A percentile compares a stretch with the other conserved stretches of the same genome.
Conservation (phyloP, 1,140 invertebrate species). For the Zelostemma sp. region DNA sequence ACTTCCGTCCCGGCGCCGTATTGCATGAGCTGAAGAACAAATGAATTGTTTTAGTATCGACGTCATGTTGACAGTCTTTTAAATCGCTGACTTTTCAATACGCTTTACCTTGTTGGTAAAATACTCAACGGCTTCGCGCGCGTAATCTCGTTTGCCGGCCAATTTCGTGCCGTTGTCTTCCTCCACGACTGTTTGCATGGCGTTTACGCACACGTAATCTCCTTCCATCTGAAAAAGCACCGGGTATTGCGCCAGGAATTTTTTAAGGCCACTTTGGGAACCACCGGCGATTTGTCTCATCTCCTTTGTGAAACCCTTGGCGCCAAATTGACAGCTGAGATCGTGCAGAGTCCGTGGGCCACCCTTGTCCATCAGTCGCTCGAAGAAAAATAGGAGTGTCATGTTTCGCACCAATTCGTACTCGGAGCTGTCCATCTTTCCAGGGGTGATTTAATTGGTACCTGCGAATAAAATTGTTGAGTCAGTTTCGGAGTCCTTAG, state of each 20-base stretch:
- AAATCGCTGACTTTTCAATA: no score
- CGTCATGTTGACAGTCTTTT: no score
- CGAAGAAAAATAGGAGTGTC: slow-evolving; percentile 96
- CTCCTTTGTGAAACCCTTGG: slow-evolving; percentile 95
- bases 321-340: slow-evolving; percentile 95
- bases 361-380: slow-evolving; percentile 93
- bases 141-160: slow-evolving; percentile 84
- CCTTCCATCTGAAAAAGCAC: slow-evolving; percentile 91
- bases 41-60: no score
- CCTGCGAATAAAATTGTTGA: background rate
- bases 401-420: slow-evolving; percentile 94
- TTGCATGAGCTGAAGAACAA: no score
- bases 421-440: slow-evolving; percentile 89
- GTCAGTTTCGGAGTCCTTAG: no score
- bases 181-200: slow-evolving; percentile 74
- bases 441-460: background rate
- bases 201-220: slow-evolving; percentile 91
- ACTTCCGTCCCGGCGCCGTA: slow-evolving; percentile 92
- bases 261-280: slow-evolving; percentile 93
- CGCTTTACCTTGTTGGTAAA: slow-evolving; percentile 93
- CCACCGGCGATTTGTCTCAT: slow-evolving; percentile 95
- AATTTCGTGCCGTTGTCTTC: slow-evolving; percentile 67
- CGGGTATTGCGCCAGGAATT: slow-evolving; percentile 91
- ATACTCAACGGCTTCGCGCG: slow-evolving; percentile 93
- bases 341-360: slow-evolving; percentile 95